phyloP scores from a whole-genome alignment of 2,113 vertebrate genomes.

The Brachirus orientalis region DNA sequence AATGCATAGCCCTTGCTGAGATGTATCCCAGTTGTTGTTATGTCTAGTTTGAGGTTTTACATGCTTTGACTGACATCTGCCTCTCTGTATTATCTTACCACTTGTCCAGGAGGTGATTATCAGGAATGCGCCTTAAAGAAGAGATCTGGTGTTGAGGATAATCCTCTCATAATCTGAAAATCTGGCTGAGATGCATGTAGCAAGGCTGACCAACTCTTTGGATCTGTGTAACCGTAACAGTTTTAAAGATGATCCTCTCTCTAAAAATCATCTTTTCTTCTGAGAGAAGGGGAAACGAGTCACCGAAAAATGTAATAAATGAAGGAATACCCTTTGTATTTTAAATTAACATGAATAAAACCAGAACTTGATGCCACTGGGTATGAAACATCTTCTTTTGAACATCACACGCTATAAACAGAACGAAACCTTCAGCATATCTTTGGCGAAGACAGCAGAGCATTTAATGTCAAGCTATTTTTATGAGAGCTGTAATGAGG shows the following conservation, averaged over 20 bases:
- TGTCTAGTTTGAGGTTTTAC: slow-evolving; percentile 24
- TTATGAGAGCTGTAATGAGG: slow-evolving; percentile 53
- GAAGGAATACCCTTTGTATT: not conserved
- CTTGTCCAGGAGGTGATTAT: slow-evolving; percentile 62
- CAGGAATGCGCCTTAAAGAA: slow-evolving; percentile 48
- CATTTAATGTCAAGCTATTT: slow-evolving; percentile 64
- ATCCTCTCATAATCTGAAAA: slow-evolving; percentile 69
- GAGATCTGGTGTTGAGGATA: slow-evolving; percentile 58
- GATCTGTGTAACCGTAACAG: slow-evolving; percentile 28
- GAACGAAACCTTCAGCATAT: slow-evolving; percentile 23
- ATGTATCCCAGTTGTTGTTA: not conserved
- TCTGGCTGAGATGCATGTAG: slow-evolving; percentile 56
- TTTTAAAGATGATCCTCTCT: slow-evolving; percentile 51
- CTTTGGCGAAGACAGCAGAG: slow-evolving; percentile 20
- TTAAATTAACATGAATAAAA: slow-evolving; percentile 12
- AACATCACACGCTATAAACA: slow-evolving; percentile 20
- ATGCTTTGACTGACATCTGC: slow-evolving; percentile 34
- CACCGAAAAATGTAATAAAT: not conserved
- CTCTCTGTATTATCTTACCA: slow-evolving; percentile 33
- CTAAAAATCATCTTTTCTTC: slow-evolving; percentile 29
- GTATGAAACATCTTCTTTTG: slow-evolving; percentile 5
- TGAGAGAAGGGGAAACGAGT: slow-evolving; percentile 28
- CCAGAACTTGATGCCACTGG: not conserved
- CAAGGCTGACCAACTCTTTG: slow-evolving; percentile 39
- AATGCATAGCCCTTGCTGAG: not conserved